Evolutionary conservation across 2,113 vertebrate genomes (phyloP), one percentile per base, ranked within the genome.

Genomic region (Thryonomys swinderianus): DNA sequence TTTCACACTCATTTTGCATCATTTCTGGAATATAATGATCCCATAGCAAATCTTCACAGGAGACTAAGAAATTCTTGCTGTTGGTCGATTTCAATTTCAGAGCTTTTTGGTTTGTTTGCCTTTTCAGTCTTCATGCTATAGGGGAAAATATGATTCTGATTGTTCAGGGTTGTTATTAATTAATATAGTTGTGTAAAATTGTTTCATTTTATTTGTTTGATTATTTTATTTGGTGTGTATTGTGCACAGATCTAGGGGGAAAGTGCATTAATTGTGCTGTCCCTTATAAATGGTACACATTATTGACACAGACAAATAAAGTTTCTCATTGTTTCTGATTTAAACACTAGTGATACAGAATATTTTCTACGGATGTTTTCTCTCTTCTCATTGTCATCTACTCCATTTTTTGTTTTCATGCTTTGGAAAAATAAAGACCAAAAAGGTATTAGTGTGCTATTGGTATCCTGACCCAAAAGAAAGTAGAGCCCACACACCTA

Each of bases 241-340:
- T 98, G 97, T 98, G 98, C 99, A 98, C 98, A 97, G 96, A 95
- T 98, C 95, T 97, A 98, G 96, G 96, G 98, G 97, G 82, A 96
- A 96, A 98, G 97, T 96, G 96, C 98, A 98, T 98, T 94, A 90
- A 96, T 97, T 97, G 98, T 98, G 98, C 98, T 98, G 94, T 97
- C 98, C 97, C 96, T 97, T 97, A 97, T 97, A 97, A 97, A 97
- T 98, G 98, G 97, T 98, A 98, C 98, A 99, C 98, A 76, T 97
- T 95, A 90, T 93, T 95, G 98, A 98, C 98, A 99, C 98, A 98
- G 96, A 98, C 95, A 97, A 98, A 99, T 99, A 98, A 99, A 98
- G 97, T 98, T 98, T 98, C 97, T 98, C 97, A 98, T 98, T 97
- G 96, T 98, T 98, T 98, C 97, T 97, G 98, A 98, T 83, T 98